A percentile compares a stretch with the other conserved stretches of the same genome.
These are phyloP conservation scores for Drosophila borborema DNA, from an alignment of 2,888 invertebrate genomes.

Conservation along the genomic window DNA sequence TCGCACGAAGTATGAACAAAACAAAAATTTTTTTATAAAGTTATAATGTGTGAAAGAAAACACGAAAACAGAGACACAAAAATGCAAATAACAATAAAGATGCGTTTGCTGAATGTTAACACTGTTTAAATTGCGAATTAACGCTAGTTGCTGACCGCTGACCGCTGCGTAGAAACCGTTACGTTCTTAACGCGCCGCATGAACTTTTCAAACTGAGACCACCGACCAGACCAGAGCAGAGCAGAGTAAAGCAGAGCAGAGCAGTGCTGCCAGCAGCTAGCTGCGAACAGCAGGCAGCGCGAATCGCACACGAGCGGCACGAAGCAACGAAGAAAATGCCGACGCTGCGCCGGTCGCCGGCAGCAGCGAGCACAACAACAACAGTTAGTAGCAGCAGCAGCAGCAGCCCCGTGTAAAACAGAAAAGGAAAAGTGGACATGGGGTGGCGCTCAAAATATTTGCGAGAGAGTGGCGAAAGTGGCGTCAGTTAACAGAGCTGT, in stretches of 20 bases:
- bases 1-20: conserved; percentile 9
- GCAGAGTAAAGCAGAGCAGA: conserved; percentile 40
- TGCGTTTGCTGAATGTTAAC: conserved; percentile 46
- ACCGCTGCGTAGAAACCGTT: conserved; percentile 52
- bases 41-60: conserved; percentile 1
- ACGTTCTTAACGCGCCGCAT: conserved; percentile 76
- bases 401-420: conserved; percentile 20
- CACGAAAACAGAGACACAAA: conserved; percentile 16
- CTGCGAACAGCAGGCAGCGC: conserved; percentile 32
- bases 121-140: conserved; percentile 46
- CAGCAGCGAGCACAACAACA: conserved; percentile 44
- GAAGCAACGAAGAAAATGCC: conserved; percentile 41
- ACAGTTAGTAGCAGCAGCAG: conserved; percentile 6
- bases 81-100: conserved; percentile 59
- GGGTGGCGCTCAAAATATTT: conserved; percentile 28
- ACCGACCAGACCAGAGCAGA: conserved; percentile 49
- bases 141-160: conserved; percentile 39
- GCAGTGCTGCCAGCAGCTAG: conserved; percentile 33
- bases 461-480: conserved; percentile 10
- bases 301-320: conserved; percentile 27
- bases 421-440: conserved; percentile 30
- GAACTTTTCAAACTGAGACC: conserved; percentile 79
- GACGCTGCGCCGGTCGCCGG: conserved; percentile 49
- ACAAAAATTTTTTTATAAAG: background rate
- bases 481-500: conserved; percentile 5